Evolutionary conservation across 2,888 invertebrate species (phyloP).

Genomic region (Patella pellucida): DNA sequence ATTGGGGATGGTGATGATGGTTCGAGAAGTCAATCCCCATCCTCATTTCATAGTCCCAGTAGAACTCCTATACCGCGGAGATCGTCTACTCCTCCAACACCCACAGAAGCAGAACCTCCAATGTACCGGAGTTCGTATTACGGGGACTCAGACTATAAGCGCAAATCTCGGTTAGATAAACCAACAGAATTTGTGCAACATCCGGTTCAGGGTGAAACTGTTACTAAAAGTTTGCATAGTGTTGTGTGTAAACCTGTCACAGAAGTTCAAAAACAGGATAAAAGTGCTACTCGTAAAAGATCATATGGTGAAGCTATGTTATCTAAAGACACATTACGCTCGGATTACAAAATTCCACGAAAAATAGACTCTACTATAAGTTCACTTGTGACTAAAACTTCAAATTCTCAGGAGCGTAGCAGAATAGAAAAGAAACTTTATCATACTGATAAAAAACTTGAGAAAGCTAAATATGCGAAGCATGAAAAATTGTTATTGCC

Average conservation of each 20-base stretch:
- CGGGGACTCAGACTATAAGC: conserved; percentile 27
- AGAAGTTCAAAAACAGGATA: conserved; percentile 31
- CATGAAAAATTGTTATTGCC: not conserved
- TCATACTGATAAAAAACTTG: conserved; percentile 9
- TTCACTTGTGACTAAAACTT: conserved; percentile 13
- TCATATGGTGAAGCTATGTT: conserved; percentile 51
- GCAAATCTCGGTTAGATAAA: conserved; percentile 23
- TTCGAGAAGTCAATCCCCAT: conserved; percentile 29
- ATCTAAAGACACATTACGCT: conserved; percentile 22
- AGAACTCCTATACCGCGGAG: conserved; percentile 28
- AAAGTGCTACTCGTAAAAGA: conserved; percentile 51
- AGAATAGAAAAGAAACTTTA: conserved; percentile 34
- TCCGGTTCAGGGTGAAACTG: conserved; percentile 32
- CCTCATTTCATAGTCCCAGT: conserved; percentile 31
- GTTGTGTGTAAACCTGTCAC: conserved; percentile 35
- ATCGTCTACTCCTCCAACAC: conserved; percentile 53
- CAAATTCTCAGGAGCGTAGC: conserved; percentile 41
- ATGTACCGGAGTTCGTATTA: conserved; percentile 29
- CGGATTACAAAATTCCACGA: conserved; percentile 9
- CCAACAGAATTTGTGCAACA: conserved; percentile 25
- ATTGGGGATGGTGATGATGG: conserved; percentile 7
- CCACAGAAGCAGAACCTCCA: conserved; percentile 57
- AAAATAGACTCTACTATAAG: not conserved
- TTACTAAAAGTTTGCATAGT: conserved; percentile 35
- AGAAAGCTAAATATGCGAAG: not conserved